A percentile compares a stretch with the other conserved stretches of the same genome.
Evolutionary conservation across 2,797 vertebrate genomes (phyloP).

Genomic region (Coranthus polyacanthus): DNA sequence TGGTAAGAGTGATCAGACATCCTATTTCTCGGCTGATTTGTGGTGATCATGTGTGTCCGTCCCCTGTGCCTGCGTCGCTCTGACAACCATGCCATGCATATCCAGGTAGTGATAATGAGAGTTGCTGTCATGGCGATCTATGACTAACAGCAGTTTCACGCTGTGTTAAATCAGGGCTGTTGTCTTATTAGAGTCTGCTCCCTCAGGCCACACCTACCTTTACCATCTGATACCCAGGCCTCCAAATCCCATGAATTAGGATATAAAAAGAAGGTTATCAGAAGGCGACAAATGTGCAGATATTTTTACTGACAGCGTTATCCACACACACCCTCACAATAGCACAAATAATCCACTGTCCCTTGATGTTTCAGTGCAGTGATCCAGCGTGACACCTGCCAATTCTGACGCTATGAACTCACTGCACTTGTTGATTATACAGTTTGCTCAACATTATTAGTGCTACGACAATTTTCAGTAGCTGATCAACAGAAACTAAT

Average conservation of each 20-base stretch:
- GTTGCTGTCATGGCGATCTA: conserved; percentile 70
- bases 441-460: neutral
- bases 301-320: conserved; percentile 52
- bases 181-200: conserved; percentile 78
- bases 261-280: conserved; percentile 57
- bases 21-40: conserved; percentile 77
- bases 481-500: neutral
- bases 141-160: conserved; percentile 73
- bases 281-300: conserved; percentile 46
- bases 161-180: conserved; percentile 73
- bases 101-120: conserved; percentile 83
- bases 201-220: conserved; percentile 71
- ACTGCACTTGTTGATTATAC: conserved; percentile 4
- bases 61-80: conserved; percentile 72
- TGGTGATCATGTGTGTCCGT: conserved; percentile 62
- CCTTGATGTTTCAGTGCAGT: conserved; percentile 23
- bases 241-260: conserved; percentile 55
- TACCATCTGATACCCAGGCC: conserved; percentile 43
- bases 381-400: conserved; percentile 32
- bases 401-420: conserved; percentile 29
- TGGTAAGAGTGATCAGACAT: conserved; percentile 73
- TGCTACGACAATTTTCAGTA: neutral
- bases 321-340: conserved; percentile 26
- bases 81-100: conserved; percentile 82
- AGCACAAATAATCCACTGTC: conserved; percentile 29